Conservation (phyloP, 2,888 invertebrate genomes). For the Gerosis bhagava region DNA sequence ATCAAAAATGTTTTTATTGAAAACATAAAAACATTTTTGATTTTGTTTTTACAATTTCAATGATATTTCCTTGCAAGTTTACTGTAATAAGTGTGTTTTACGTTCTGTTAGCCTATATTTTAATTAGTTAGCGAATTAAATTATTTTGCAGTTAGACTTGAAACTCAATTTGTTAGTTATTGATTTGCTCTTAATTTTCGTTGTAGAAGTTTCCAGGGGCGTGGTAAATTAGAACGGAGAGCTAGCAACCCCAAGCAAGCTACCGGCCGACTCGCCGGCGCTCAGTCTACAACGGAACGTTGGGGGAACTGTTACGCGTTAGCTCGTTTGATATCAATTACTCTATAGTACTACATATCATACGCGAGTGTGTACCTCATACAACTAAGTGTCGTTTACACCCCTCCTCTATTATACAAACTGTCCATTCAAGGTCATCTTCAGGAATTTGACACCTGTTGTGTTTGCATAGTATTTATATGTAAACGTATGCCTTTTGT, state of each 20-base stretch:
- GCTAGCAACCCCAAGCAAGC: conserved; percentile 58
- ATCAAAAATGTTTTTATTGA: no score
- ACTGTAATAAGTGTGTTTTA: no score
- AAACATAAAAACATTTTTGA: no score
- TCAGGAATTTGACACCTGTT: conserved; percentile 72
- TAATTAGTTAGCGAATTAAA: no score
- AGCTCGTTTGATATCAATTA: conserved; percentile 39
- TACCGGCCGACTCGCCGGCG: conserved; percentile 49
- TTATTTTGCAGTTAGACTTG: no score
- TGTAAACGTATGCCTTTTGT: conserved; percentile 32
- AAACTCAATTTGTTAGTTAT: conserved; percentile 13
- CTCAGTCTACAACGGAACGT: conserved; percentile 64
- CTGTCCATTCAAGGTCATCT: conserved; percentile 64
- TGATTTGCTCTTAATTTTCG: conserved; percentile 17
- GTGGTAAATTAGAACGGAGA: conserved; percentile 42
- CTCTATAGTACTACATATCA: conserved; percentile 45
- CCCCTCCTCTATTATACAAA: conserved; percentile 42
- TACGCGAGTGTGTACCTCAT: conserved; percentile 65
- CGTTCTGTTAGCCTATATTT: no score
- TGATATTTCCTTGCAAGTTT: no score
- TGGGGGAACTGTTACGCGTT: conserved; percentile 45
- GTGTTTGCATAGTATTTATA: conserved; percentile 60
- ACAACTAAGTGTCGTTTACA: conserved; percentile 50
- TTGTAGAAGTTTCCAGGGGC: conserved; percentile 28
- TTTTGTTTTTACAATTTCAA: no score